Conservation (phyloP, 2,888 invertebrate species). For the Kryphioiulus occultus region DNA sequence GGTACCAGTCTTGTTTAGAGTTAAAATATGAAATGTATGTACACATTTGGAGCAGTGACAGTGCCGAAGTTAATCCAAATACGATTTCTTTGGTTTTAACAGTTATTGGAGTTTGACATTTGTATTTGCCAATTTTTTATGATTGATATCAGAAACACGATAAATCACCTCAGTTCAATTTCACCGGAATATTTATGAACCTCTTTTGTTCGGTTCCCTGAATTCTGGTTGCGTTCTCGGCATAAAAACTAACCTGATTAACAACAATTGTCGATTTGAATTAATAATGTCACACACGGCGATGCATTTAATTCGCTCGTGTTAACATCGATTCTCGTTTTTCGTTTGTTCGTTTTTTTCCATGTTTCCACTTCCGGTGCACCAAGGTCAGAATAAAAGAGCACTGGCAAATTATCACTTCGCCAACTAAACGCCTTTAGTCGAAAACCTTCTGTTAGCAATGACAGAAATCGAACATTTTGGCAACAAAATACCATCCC, state of each 20-base stretch:
- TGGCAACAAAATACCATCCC: neutral
- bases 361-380: neutral
- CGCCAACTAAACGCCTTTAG: neutral
- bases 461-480: slow-evolving; percentile 18
- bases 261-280: slow-evolving; percentile 1
- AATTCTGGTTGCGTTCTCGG: neutral
- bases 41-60: too few relatives aligned
- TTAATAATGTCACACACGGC: neutral
- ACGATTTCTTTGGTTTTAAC: too few relatives aligned
- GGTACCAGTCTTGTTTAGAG: too few relatives aligned
- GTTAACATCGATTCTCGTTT: neutral
- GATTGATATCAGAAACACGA: neutral
- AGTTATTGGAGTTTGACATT: too few relatives aligned
- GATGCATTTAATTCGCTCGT: neutral
- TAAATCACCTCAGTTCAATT: neutral
- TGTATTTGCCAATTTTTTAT: too few relatives aligned
- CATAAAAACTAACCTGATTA: neutral
- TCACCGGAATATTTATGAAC: neutral
- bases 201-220: neutral
- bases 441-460: neutral
- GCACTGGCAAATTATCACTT: neutral
- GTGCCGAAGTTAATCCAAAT: too few relatives aligned
- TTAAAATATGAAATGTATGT: too few relatives aligned
- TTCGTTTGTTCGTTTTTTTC: neutral
- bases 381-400: neutral